Conservation (phyloP, 2,797 vertebrate species). For the Pelobates cultripes region DNA sequence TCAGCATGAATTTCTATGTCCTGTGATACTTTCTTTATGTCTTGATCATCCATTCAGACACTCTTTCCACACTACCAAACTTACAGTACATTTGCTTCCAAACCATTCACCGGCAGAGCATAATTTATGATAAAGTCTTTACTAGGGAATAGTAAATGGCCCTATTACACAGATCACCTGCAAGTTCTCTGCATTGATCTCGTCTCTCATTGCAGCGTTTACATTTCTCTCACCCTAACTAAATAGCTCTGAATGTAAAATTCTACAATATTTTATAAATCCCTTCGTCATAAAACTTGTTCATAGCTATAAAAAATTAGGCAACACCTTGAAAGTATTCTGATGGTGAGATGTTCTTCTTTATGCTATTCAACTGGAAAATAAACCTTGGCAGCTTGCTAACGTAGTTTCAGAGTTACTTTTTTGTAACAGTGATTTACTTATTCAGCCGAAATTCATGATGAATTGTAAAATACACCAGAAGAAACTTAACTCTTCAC, state of each 20-base stretch:
- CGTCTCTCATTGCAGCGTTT: slow-evolving; percentile 1
- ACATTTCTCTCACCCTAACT: slow-evolving; percentile 4
- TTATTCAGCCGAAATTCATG: slow-evolving; percentile 25
- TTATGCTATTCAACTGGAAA: slow-evolving; percentile 6
- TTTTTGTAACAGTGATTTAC: slow-evolving; percentile 28
- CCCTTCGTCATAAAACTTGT: slow-evolving; percentile 6
- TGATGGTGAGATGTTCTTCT: not conserved
- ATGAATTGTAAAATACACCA: slow-evolving; percentile 23
- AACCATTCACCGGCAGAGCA: slow-evolving; percentile 13
- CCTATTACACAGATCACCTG: slow-evolving; percentile 35
- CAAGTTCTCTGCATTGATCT: slow-evolving; percentile 32
- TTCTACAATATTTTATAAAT: slow-evolving; percentile 7
- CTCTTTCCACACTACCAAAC: slow-evolving; percentile 26
- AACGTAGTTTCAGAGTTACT: not conserved
- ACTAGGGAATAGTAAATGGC: slow-evolving; percentile 34
- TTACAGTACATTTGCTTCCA: slow-evolving; percentile 26
- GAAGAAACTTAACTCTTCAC: too few relatives aligned
- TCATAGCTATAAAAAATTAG: slow-evolving; percentile 22
- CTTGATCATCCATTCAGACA: slow-evolving; percentile 44
- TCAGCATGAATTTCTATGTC: slow-evolving; percentile 28
- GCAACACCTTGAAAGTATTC: slow-evolving; percentile 2
- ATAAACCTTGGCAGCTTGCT: slow-evolving; percentile 1
- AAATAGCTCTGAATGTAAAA: slow-evolving; percentile 6
- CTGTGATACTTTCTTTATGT: slow-evolving; percentile 26
- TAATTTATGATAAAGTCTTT: slow-evolving; percentile 21